phyloP scores from a whole-genome alignment of 53 echinoderm and acorn worm genomes.

The Glandiceps talaboti region DNA sequence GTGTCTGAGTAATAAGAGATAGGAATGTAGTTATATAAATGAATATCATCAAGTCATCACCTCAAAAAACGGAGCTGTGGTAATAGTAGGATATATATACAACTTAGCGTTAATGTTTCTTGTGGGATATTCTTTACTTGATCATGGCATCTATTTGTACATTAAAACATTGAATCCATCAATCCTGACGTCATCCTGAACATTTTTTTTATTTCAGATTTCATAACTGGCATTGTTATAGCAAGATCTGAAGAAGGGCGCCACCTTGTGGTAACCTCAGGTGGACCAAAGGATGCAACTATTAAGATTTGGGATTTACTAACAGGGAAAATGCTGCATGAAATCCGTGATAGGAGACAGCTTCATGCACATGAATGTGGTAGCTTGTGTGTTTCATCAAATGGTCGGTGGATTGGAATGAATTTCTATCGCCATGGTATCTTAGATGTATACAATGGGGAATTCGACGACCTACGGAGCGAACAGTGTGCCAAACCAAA shows the following conservation, averaged over 20 bases:
- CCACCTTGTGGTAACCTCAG: background rate
- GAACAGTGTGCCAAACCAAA: background rate
- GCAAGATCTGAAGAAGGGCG: background rate
- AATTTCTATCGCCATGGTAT: background rate
- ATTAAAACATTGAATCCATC: too few relatives aligned
- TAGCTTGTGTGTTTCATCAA: background rate
- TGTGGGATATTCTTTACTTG: too few relatives aligned
- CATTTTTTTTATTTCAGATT: too few relatives aligned
- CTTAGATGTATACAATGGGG: background rate
- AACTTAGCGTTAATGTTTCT: too few relatives aligned
- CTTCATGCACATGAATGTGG: background rate
- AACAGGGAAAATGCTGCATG: conserved; percentile 9
- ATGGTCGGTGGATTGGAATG: background rate
- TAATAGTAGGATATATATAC: too few relatives aligned
- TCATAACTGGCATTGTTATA: background rate
- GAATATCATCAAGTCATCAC: too few relatives aligned
- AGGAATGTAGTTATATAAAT: too few relatives aligned
- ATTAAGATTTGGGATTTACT: conserved; percentile 26
- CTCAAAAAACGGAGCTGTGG: too few relatives aligned
- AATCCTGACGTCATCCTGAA: too few relatives aligned
- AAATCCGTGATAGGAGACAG: background rate
- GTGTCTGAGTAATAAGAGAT: too few relatives aligned
- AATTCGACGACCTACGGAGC: background rate
- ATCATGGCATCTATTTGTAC: too few relatives aligned
- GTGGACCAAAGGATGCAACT: conserved; percentile 2